Evolutionary conservation across 2,888 invertebrate genomes (phyloP), one percentile per base, ranked within the genome.

Genomic region (Phymatocera aterrima): DNA sequence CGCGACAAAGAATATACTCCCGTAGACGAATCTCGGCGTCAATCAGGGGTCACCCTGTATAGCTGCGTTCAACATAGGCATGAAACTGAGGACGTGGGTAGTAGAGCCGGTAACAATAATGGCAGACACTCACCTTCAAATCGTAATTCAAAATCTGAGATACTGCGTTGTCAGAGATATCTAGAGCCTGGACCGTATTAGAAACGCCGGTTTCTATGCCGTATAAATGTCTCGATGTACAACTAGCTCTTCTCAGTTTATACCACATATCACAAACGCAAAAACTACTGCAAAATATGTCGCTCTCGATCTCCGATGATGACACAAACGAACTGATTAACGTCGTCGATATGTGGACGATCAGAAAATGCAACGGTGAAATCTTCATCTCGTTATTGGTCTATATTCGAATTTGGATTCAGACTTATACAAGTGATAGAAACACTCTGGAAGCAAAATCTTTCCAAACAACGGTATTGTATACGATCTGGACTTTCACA

Each of bases 81-180:
- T n/a, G n/a, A n/a, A n/a, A n/a, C n/a, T n/a, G n/a, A n/a, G n/a
- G n/a, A n/a, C n/a, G n/a, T n/a, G n/a, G n/a, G n/a, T n/a, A n/a
- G n/a, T n/a, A n/a, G n/a, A n/a, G n/a, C n/a, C n/a, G 48, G 3
- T 51, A 28, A 57, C 28, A 28, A 28, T 4, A 51, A 57, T 15
- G 57, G 12, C 24, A 57, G 28, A 43, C 43, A 84, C 86, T 86
- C 83, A 88, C 90, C 83, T 84, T 83, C 6, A 91, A 80, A 64
- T 89, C 88, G 46, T 83, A 82, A 74, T 86, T 84, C 31, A 75
- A 81, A 43, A 91, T 79, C 24, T 82, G 65, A 24, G 85, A 81
- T 79, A 91, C 86, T n/a, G 88, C 86, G 80, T 91, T 91, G 80
- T 88, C 87, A 75, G 87, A 90, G 28, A 90, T 81, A 82, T 90